phyloP scores from a whole-genome alignment of 2,113 vertebrate species.

The Mastomys coucha region DNA sequence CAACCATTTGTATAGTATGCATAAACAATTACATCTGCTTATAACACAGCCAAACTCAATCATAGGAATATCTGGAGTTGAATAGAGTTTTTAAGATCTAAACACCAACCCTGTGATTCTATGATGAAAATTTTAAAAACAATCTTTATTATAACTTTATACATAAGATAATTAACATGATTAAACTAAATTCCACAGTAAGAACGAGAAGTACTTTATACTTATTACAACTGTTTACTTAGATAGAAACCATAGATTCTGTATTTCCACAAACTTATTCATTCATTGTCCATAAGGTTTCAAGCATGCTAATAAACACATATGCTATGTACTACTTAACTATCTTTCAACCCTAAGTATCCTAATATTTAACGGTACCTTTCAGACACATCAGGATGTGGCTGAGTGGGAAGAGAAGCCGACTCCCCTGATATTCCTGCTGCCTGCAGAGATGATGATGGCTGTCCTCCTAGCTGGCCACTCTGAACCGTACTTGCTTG shows the following conservation, averaged over 20 bases:
- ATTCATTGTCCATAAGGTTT: not conserved
- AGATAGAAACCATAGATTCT: not conserved
- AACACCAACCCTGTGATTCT: not conserved
- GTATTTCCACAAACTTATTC: conserved; percentile 19
- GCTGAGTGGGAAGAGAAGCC: conserved; percentile 88
- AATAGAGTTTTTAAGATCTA: conserved; percentile 31
- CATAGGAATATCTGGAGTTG: not conserved
- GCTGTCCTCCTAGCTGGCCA: conserved; percentile 92
- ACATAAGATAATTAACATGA: conserved; percentile 53
- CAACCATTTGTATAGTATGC: not conserved
- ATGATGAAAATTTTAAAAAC: conserved; percentile 17
- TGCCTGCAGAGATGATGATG: conserved; percentile 86
- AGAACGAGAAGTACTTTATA: conserved; percentile 22
- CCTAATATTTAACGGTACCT: conserved; percentile 88
- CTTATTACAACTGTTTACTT: conserved; percentile 29
- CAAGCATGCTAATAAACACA: not conserved
- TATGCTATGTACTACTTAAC: not conserved
- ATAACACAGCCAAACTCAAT: not conserved
- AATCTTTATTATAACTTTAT: conserved; percentile 22
- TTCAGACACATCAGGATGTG: conserved; percentile 94
- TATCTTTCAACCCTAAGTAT: not conserved
- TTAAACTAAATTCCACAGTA: conserved; percentile 38
- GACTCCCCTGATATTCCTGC: conserved; percentile 90
- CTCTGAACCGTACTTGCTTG: conserved; percentile 89
- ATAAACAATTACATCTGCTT: conserved; percentile 18